Percentiles rank a stretch among this genome's conserved stretches.
phyloP scores from a whole-genome alignment of 2,113 vertebrate species.

The Hyla sarda region DNA sequence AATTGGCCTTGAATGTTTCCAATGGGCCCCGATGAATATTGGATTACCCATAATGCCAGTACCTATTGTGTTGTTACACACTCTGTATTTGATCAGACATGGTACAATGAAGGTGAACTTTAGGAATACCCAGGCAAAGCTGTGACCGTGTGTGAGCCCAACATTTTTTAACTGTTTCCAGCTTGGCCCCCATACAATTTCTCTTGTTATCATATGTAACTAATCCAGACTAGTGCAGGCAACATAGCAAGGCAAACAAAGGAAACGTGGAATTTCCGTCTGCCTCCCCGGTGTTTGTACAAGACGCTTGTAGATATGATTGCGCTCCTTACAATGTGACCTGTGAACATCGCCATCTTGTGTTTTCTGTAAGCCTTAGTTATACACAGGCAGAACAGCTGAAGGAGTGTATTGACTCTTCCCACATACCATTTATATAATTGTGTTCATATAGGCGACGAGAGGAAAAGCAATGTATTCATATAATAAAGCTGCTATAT shows the following conservation, averaged over 20 bases:
- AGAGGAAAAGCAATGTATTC: neutral
- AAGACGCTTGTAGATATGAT: constrained; percentile 54
- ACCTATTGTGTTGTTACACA: constrained; percentile 34
- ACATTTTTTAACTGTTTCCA: constrained; percentile 31
- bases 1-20: neutral
- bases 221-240: constrained; percentile 38
- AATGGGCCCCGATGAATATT: neutral
- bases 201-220: constrained; percentile 60
- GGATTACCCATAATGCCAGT: neutral
- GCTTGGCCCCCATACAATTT: constrained; percentile 56
- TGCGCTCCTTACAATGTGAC: constrained; percentile 34
- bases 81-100: constrained; percentile 49
- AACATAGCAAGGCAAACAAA: constrained; percentile 50
- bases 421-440: constrained; percentile 15
- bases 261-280: constrained; percentile 54
- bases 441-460: neutral
- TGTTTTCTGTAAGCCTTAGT: constrained; percentile 47
- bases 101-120: constrained; percentile 35
- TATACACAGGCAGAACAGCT: constrained; percentile 35
- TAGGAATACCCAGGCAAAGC: constrained; percentile 44
- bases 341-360: constrained; percentile 29
- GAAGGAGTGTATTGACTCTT: constrained; percentile 22
- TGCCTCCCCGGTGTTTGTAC: constrained; percentile 41
- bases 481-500: constrained; percentile 29
- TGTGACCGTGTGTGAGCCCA: constrained; percentile 30